These are phyloP conservation scores for Drosophila pruinosa DNA, from an alignment of 1,140 invertebrate genomes.

Conservation along the genomic window DNA sequence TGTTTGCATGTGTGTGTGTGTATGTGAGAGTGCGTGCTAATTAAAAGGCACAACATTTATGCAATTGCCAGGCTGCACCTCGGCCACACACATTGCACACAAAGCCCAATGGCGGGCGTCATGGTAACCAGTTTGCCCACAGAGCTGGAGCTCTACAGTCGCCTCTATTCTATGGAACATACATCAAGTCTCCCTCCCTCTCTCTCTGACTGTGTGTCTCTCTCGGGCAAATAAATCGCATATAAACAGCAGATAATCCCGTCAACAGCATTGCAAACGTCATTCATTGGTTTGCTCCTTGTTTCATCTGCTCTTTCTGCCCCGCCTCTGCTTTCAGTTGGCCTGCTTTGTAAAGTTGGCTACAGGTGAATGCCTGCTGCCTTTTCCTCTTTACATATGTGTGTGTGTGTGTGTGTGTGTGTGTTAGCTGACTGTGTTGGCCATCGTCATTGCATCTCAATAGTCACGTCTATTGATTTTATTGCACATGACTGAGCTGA, in stretches of 20 bases:
- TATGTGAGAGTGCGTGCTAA: constrained; percentile 62
- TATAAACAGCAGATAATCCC: constrained; percentile 80
- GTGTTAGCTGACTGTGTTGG: constrained; percentile 27
- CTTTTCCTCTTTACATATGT: neutral
- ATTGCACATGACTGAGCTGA: constrained; percentile 4
- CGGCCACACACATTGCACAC: constrained; percentile 29
- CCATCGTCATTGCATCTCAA: constrained; percentile 33
- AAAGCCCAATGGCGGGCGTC: constrained; percentile 62
- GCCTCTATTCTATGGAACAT: neutral
- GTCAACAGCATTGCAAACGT: constrained; percentile 64
- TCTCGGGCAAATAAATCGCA: constrained; percentile 65
- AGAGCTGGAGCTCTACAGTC: neutral
- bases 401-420: neutral
- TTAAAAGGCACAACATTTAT: constrained; percentile 81
- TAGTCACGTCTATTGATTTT: constrained; percentile 54
- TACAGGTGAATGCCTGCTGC: constrained; percentile 47
- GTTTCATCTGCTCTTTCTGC: constrained; percentile 14
- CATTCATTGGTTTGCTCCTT: constrained; percentile 49
- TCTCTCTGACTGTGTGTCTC: neutral
- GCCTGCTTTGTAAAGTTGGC: constrained; percentile 19
- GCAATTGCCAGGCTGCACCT: constrained; percentile 41
- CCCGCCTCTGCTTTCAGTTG: neutral
- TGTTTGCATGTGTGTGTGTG: constrained; percentile 22
- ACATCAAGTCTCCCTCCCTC: neutral
- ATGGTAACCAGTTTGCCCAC: constrained; percentile 57